Evolutionary conservation across 2,113 vertebrate genomes (phyloP).

Genomic region (Chinchilla lanigera): DNA sequence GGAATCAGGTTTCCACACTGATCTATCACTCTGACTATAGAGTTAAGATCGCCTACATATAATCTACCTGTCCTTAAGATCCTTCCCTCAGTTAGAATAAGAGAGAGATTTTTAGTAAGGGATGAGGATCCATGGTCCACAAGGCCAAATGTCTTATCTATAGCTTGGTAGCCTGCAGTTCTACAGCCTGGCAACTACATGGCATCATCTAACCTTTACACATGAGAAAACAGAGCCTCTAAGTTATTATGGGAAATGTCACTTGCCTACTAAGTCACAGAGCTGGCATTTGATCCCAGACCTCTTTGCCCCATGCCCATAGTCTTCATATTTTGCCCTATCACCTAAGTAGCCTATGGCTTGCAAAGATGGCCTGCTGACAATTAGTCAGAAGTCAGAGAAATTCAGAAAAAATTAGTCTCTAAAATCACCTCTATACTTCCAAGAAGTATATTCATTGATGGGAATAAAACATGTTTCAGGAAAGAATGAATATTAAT

Average conservation of each 20-base stretch:
- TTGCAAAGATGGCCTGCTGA: background rate
- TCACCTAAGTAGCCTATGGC: background rate
- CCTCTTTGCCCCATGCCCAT: background rate
- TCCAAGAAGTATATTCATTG: background rate
- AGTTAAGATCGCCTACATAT: background rate
- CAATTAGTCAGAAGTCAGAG: background rate
- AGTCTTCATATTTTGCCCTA: background rate
- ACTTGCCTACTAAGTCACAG: background rate
- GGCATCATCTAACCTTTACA: background rate
- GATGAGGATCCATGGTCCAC: background rate
- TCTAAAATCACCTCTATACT: background rate
- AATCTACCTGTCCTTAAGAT: background rate
- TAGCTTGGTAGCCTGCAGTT: background rate
- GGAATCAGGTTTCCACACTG: background rate
- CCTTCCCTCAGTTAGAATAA: background rate
- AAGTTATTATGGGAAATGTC: background rate
- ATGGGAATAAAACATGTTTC: slow-evolving; percentile 11
- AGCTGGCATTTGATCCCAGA: background rate
- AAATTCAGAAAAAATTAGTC: slow-evolving; percentile 27
- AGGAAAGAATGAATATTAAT: background rate
- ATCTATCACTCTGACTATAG: background rate
- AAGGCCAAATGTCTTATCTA: background rate
- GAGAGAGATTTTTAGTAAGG: background rate
- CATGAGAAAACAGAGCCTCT: background rate
- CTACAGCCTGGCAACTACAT: background rate